Base-by-base conservation (phyloP, 2,888 invertebrate genomes). In the Amblyteles armatorius region DNA sequence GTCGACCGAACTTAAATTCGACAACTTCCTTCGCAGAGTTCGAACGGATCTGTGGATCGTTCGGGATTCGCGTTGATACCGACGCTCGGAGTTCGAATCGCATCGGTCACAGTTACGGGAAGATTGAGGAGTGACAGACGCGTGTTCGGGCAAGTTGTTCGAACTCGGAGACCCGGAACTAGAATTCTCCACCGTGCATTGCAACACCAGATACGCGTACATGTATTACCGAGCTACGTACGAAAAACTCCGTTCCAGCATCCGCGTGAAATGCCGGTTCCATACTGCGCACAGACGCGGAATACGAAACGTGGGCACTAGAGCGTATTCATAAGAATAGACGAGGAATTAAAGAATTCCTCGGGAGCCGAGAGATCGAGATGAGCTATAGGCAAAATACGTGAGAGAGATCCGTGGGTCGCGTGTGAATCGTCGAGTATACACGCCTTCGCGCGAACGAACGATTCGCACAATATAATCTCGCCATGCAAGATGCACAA, bases 391-490 rank as follows among this genome's bases (percentile, higher is more conserved):
- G 67, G 65, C 40, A 68, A 72, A 76, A 26, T 67, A 79, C 77
- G 76, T 52, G 82, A 76, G 81, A 78, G 79, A 69, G 74, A 86
- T 69, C 68, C 65, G 90, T 91, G 90, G 91, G 91, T 89, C 90
- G 92, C 92, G 92, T 93, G 92, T 92, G 91, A 92, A 92, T 91
- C 90, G 90, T 87, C 88, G 85, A 84, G 88, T 88, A 82, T 79
- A 88, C 89, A 90, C 90, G 89, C 89, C 88, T 89, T 88, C 90
- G 89, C 65, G 44, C 79, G 82, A 71, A 74, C 16, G 72, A 68
- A 77, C 76, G 79, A 85, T 82, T 82, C 82, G 82, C 82, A 76
- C 82, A 84, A 82, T 85, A 79, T 85, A 82, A 85, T 82, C 79
- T 65, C 76, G 65, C 76, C 67, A 69, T 71, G 73, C 69, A 73